Conservation (phyloP, 2,888 invertebrate genomes). For the Anagyrus pseudococci region DNA sequence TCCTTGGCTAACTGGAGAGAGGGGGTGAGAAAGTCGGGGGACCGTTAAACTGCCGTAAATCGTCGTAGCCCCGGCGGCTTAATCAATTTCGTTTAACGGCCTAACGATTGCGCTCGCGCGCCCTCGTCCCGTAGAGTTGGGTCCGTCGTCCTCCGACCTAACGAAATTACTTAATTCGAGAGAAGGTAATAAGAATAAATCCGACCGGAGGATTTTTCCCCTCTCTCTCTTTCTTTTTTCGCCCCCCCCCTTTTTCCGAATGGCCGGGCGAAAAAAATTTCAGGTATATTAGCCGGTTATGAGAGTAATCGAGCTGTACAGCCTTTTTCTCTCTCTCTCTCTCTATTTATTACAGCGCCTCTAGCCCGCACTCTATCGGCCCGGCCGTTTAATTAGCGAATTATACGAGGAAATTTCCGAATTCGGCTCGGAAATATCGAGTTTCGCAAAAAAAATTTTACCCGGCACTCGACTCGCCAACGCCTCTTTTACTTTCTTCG, state of each 20-base stretch:
- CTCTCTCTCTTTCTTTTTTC: too few relatives aligned
- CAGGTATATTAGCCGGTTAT: slow-evolving; percentile 11
- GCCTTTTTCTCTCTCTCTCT: background rate
- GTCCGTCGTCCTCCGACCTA: too few relatives aligned
- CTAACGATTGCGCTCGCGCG: slow-evolving; percentile 2
- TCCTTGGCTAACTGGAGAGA: background rate
- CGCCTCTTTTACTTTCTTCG: too few relatives aligned
- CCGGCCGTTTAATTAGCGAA: background rate
- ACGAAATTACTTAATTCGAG: slow-evolving; percentile 27
- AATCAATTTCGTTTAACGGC: slow-evolving; percentile 31
- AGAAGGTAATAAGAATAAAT: slow-evolving; percentile 31
- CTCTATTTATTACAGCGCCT: slow-evolving; percentile 2
- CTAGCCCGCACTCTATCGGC: background rate
- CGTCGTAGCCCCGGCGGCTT: slow-evolving; percentile 20
- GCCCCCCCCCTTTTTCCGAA: too few relatives aligned
- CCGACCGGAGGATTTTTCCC: background rate
- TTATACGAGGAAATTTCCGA: background rate
- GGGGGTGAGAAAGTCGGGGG: background rate
- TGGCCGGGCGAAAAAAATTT: slow-evolving; percentile 9
- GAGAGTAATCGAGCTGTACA: slow-evolving; percentile 10
- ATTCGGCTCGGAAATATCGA: background rate
- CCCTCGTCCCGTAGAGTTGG: too few relatives aligned
- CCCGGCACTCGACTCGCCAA: too few relatives aligned
- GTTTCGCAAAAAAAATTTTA: background rate
- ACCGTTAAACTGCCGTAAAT: slow-evolving; percentile 30